Percentiles rank a stretch among this genome's conserved stretches.
phyloP scores from a whole-genome alignment of 2,113 vertebrate genomes.

The Bettongia penicillata region DNA sequence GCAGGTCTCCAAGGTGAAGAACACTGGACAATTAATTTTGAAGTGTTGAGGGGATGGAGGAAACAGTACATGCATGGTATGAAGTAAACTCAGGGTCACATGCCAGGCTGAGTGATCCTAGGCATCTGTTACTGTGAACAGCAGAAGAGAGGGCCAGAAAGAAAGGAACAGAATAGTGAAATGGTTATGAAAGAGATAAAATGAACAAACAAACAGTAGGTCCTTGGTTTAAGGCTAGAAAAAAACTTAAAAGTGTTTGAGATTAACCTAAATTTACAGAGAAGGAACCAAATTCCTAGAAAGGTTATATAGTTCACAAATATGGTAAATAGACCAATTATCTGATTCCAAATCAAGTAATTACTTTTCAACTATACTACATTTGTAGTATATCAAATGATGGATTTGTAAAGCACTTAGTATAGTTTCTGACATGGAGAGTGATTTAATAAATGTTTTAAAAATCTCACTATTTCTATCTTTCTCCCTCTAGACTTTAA shows the following conservation, averaged over 20 bases:
- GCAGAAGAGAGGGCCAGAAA: neutral
- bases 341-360: neutral
- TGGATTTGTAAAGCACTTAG: neutral
- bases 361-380: neutral
- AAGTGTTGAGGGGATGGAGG: rapidly evolving
- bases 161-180: neutral
- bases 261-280: neutral
- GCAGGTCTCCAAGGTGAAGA: neutral
- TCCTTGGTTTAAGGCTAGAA: neutral
- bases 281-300: neutral
- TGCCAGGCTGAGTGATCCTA: neutral
- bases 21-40: neutral
- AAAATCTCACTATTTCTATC: neutral
- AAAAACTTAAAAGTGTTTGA: neutral
- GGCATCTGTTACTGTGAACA: neutral
- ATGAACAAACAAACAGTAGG: too few species aligned
- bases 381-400: neutral
- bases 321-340: neutral
- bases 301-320: neutral
- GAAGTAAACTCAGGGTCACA: neutral
- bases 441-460: neutral
- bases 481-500: neutral
- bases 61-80: neutral
- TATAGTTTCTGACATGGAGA: neutral
- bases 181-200: neutral